A percentile compares a stretch with the other conserved stretches of the same genome.
These are phyloP conservation scores for Apotomis betuletana DNA, from an alignment of 2,888 invertebrate genomes.

Conservation along the genomic window DNA sequence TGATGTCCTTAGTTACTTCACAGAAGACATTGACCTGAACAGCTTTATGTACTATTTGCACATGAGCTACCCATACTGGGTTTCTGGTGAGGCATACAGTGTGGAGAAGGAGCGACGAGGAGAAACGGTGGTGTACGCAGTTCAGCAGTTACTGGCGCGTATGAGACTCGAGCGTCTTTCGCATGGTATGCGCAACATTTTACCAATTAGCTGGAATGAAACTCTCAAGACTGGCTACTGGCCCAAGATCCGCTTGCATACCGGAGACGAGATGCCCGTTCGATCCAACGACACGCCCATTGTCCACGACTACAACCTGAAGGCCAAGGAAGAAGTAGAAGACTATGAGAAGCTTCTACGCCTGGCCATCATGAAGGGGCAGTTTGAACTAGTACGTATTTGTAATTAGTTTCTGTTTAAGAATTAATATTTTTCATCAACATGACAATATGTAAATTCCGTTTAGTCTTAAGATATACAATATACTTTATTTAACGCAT, in stretches of 20 bases:
- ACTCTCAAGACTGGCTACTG: slow-evolving; percentile 80
- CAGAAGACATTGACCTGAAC: slow-evolving; percentile 91
- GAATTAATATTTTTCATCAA: too few relatives aligned
- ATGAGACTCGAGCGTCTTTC: slow-evolving; percentile 77
- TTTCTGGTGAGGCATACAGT: slow-evolving; percentile 81
- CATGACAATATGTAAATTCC: too few relatives aligned
- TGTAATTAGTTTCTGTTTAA: too few relatives aligned
- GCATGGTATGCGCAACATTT: slow-evolving; percentile 77
- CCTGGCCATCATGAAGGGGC: slow-evolving; percentile 72
- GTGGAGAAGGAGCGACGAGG: slow-evolving; percentile 80
- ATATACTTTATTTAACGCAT: too few relatives aligned
- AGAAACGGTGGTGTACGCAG: slow-evolving; percentile 83
- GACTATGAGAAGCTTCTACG: slow-evolving; percentile 80
- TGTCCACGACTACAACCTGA: slow-evolving; percentile 62
- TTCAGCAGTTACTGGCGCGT: slow-evolving; percentile 86
- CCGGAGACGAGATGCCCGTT: slow-evolving; percentile 83
- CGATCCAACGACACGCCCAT: slow-evolving; percentile 73
- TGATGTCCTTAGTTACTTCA: slow-evolving; percentile 87
- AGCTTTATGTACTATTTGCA: slow-evolving; percentile 87
- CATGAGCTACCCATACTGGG: slow-evolving; percentile 88
- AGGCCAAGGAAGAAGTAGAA: slow-evolving; percentile 61
- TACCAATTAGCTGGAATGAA: slow-evolving; percentile 72
- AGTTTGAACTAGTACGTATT: slow-evolving; percentile 65
- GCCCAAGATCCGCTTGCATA: slow-evolving; percentile 82
- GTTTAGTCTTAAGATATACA: too few relatives aligned